Percentiles rank a stretch among this genome's conserved stretches.
phyloP scores from a whole-genome alignment of 2,113 vertebrate species.

The Austrofundulus limnaeus region DNA sequence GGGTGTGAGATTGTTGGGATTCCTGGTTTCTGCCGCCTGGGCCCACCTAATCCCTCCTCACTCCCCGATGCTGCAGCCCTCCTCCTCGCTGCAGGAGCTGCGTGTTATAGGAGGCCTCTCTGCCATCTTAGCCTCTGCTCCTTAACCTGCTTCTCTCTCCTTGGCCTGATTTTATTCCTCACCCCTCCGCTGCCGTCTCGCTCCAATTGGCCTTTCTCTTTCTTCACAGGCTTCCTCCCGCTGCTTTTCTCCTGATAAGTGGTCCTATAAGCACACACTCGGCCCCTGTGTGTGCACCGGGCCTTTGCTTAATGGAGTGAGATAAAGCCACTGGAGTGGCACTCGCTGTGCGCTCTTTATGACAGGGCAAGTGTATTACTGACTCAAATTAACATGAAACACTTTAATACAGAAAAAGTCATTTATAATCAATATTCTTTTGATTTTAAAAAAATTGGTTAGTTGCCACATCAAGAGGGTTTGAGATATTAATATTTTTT shows the following conservation, averaged over 20 bases:
- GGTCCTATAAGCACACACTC: constrained; percentile 71
- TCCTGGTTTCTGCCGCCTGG: constrained; percentile 74
- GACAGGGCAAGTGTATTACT: constrained; percentile 26
- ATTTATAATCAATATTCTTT: background rate
- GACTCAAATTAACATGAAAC: constrained; percentile 23
- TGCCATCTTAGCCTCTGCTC: constrained; percentile 69
- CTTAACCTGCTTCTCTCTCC: constrained; percentile 50
- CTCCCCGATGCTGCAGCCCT: constrained; percentile 47
- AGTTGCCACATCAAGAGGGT: too few species aligned
- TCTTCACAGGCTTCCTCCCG: constrained; percentile 45
- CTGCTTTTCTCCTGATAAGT: constrained; percentile 68
- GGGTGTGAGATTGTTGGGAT: constrained; percentile 78
- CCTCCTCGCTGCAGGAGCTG: constrained; percentile 55
- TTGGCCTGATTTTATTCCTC: constrained; percentile 23
- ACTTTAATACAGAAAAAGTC: background rate
- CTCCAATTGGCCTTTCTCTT: constrained; percentile 49
- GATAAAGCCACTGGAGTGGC: constrained; percentile 69
- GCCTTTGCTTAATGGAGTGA: constrained; percentile 74
- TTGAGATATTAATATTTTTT: background rate
- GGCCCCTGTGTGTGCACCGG: constrained; percentile 65
- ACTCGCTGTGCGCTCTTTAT: constrained; percentile 49
- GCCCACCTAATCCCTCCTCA: constrained; percentile 70
- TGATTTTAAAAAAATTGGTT: background rate
- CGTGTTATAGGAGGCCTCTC: constrained; percentile 68
- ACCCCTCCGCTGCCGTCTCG: constrained; percentile 32